Base-by-base conservation (phyloP, 2,888 invertebrate species). In the Drosophila hamatofila region DNA sequence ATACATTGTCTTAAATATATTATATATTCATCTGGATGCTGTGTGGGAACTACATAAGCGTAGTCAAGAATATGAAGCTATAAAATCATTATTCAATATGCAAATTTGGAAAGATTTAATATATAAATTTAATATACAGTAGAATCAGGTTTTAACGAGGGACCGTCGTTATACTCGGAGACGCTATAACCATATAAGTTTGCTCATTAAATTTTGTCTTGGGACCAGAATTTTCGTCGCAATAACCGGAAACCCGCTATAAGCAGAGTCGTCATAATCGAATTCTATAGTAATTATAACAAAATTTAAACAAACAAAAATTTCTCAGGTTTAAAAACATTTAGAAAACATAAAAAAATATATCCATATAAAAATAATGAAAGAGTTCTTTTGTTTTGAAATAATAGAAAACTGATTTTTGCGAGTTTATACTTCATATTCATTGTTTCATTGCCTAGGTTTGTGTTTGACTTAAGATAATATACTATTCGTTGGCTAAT, bases 401-500 rank as follows among this genome's bases (percentile, higher is more conserved):
- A 44, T 8, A 3, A 23, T 23, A 16, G 7, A 23, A 23, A 44
- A 52, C 1, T 18, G 25, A 18, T 18, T 51, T 41, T 21, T 21
- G 18, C 16, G 39, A 8, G 56, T 27, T 33, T 33, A 1, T 46
- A 51, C 18, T 56, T 63, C 35, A 57, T 59, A 46, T 58, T 61
- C 60, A 49, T 71, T 70, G n/a, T 71, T 44, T 39, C 75, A 72
- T 78, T 84, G 66, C 79, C 71, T 73, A 76, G 59, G 44, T 74
- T 78, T 79, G 65, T 62, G 66, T 67, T 58, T 58, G 44, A 59
- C 76, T 72, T 75, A 72, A 41, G 52, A 12, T 37, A 44, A 64
- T 42, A 33, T 18, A n/a, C 57, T 87, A 89, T 57, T 89, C 72
- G 85, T 89, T 86, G 82, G 76, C 88, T 89, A 86, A 85, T 82